Evolutionary conservation across 2,888 invertebrate genomes (phyloP).

Genomic region (Diachrysia chrysitis): DNA sequence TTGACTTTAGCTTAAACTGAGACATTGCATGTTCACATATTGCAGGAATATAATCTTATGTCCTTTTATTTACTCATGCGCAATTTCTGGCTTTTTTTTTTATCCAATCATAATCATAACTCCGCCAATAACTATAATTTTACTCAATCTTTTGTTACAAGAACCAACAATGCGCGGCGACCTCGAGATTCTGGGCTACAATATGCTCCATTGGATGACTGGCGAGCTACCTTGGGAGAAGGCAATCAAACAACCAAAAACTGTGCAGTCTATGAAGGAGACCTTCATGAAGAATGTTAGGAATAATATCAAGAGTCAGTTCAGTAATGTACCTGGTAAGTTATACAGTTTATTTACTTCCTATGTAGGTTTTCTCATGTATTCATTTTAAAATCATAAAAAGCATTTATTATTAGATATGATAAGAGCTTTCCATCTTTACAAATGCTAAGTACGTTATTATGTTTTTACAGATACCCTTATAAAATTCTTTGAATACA

Average conservation of each 20-base stretch:
- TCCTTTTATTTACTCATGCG: no score
- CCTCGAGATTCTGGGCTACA: slow-evolving; percentile 97
- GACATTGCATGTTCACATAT: no score
- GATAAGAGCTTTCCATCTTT: not conserved
- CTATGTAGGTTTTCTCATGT: not conserved
- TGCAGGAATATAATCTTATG: no score
- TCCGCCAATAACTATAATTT: no score
- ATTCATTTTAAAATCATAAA: no score
- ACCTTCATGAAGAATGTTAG: slow-evolving; percentile 90
- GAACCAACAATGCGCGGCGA: slow-evolving; percentile 96
- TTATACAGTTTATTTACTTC: slow-evolving; percentile 13
- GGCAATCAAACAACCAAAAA: slow-evolving; percentile 88
- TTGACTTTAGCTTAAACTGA: no score
- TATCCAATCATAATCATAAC: no score
- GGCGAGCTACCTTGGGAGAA: slow-evolving; percentile 96
- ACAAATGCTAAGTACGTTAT: not conserved
- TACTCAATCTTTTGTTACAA: slow-evolving; percentile 46
- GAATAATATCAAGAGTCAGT: slow-evolving; percentile 79
- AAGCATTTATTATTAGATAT: no score
- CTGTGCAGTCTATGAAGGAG: slow-evolving; percentile 92
- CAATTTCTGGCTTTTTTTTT: no score
- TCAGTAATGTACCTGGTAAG: slow-evolving; percentile 77
- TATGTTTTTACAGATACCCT: slow-evolving; percentile 85
- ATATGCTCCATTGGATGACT: slow-evolving; percentile 97
- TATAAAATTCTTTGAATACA: slow-evolving; percentile 91